Percentiles rank a stretch among this genome's conserved stretches.
These are phyloP conservation scores for Calameuta pallipes DNA, from an alignment of 2,888 invertebrate genomes.

Conservation along the genomic window DNA sequence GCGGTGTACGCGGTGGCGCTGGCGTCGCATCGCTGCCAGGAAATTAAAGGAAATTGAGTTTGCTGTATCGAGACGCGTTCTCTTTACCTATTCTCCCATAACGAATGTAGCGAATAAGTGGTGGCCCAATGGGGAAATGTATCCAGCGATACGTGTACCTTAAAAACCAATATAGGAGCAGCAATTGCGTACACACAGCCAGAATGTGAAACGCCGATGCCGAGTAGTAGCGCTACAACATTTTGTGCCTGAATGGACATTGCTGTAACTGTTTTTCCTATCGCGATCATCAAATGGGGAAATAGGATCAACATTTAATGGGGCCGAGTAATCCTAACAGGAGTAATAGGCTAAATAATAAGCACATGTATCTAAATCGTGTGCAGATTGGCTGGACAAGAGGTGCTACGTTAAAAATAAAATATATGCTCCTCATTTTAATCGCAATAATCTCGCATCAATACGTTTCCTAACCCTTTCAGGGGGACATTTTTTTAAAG, in stretches of 20 bases:
- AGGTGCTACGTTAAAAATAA: background rate
- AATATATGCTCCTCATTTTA: background rate
- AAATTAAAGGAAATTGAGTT: background rate
- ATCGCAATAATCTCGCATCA: background rate
- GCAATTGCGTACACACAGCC: background rate
- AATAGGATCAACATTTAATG: background rate
- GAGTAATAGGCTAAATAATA: background rate
- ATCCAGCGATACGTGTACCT: background rate
- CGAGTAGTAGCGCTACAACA: background rate
- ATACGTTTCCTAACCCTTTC: background rate
- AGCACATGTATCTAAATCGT: too few species aligned
- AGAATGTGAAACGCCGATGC: background rate
- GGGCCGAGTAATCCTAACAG: background rate
- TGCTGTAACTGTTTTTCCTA: background rate
- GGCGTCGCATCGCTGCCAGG: background rate
- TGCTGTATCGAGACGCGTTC: background rate
- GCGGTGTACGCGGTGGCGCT: background rate
- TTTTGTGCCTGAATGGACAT: background rate
- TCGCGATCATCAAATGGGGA: background rate
- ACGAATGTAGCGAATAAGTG: background rate
- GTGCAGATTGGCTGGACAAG: background rate
- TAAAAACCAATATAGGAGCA: background rate
- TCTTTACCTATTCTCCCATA: background rate
- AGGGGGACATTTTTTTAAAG: too few species aligned
- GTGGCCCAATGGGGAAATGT: background rate